Base-by-base conservation (phyloP, 2,888 invertebrate genomes). In the Calliphora vomitoria region DNA sequence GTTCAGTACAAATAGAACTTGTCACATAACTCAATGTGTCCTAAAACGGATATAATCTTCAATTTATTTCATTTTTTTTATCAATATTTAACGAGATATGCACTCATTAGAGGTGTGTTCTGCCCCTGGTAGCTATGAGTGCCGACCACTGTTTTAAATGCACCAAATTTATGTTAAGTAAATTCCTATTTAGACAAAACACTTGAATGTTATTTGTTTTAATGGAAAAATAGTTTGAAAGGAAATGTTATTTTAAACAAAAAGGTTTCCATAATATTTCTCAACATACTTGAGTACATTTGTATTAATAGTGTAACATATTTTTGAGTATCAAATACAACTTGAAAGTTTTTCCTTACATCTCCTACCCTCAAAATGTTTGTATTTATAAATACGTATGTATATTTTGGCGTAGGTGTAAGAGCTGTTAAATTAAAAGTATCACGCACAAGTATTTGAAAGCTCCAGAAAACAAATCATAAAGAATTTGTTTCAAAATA, bases 371-470 rank as follows among this genome's bases (percentile, higher is more conserved):
- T 35, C 35, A 6, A 35, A 6, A 35, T 35, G 25, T 25, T 25
- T 1, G 25, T n/a, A 18, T 18, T 53, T 55, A 18, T 55, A 20
- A 18, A 58, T 25, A n/a, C n/a, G n/a, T 53, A 13, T 4, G 58
- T 68, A 41, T 50, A 47, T 25, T 75, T 75, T 62, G 85, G 74
- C 82, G 78, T 86, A 82, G 82, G 86, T 80, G 79, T 86, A 71
- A 86, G 83, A 71, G 82, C 86, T 68, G 78, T 86, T 78, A 80
- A 83, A 87, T 87, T 80, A 80, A 87, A 87, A 84, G 87, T 87
- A 87, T 84, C 87, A 83, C 75, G 62, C 84, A 76, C 81, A 84
- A 87, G 87, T 84, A 87, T 81, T 81, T 87, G 76, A 87, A 87
- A 87, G 84, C 87, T 76, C n/a, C 53, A 8, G 35, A 44, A 31